These are phyloP conservation scores for Leucopsar rothschildi DNA, from an alignment of 2,113 vertebrate genomes.

Conservation along the genomic window DNA sequence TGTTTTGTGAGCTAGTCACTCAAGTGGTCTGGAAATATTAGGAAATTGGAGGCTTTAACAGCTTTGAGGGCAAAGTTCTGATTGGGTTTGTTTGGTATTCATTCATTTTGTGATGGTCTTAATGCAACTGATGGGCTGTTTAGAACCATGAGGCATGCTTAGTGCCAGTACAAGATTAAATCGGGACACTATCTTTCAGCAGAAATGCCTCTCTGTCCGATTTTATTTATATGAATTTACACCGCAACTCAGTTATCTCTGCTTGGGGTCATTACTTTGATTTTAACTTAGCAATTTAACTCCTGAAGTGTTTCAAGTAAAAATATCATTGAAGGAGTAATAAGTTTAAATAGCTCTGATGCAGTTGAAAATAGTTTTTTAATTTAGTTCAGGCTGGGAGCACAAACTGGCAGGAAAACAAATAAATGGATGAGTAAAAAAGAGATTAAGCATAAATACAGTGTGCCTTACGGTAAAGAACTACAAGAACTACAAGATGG, in stretches of 20 bases:
- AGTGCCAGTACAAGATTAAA: slow-evolving; percentile 69
- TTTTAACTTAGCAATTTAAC: slow-evolving; percentile 74
- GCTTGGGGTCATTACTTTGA: slow-evolving; percentile 77
- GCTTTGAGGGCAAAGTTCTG: slow-evolving; percentile 62
- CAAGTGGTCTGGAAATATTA: slow-evolving; percentile 62
- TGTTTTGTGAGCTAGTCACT: slow-evolving; percentile 69
- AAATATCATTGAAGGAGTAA: slow-evolving; percentile 70
- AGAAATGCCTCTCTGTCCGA: slow-evolving; percentile 69
- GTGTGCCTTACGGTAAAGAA: neutral
- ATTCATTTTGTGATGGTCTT: slow-evolving; percentile 62
- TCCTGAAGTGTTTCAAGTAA: slow-evolving; percentile 73
- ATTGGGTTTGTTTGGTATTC: slow-evolving; percentile 68
- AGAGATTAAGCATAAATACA: slow-evolving; percentile 24
- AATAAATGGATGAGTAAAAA: slow-evolving; percentile 10
- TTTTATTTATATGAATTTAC: slow-evolving; percentile 76
- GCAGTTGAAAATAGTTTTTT: slow-evolving; percentile 68
- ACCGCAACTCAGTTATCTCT: slow-evolving; percentile 68
- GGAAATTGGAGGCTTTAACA: slow-evolving; percentile 49
- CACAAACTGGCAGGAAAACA: slow-evolving; percentile 30
- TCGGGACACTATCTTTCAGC: slow-evolving; percentile 62
- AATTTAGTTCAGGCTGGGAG: slow-evolving; percentile 67
- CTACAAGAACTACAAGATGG: neutral
- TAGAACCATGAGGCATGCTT: slow-evolving; percentile 55
- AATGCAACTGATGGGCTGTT: slow-evolving; percentile 59
- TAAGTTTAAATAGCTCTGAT: slow-evolving; percentile 72